A percentile compares a stretch with the other conserved stretches of the same genome.
Conservation (phyloP, 2,797 vertebrate genomes). For the Myotis planiceps region DNA sequence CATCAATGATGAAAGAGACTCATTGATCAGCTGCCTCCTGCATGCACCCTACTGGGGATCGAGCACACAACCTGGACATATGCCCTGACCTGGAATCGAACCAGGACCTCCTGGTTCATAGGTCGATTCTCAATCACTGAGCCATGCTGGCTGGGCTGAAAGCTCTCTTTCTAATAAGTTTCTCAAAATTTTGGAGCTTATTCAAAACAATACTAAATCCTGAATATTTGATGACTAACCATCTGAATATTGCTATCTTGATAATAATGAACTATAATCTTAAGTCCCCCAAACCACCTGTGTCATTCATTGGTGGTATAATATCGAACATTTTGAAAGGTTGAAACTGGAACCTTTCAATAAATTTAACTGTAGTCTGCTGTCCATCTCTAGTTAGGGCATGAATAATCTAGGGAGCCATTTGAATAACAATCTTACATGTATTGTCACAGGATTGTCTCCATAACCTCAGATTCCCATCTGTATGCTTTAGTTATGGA, state of each 20-base stretch:
- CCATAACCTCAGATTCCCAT: constrained; percentile 87
- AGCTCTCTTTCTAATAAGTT: constrained; percentile 90
- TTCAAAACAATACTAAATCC: constrained; percentile 79
- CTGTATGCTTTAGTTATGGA: constrained; percentile 86
- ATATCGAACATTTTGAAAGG: constrained; percentile 93
- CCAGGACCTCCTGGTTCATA: no score
- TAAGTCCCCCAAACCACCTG: constrained; percentile 90
- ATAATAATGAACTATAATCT: constrained; percentile 88
- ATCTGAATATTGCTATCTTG: not conserved
- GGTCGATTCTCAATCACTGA: no score
- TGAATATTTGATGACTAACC: not conserved
- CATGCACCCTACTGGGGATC: no score
- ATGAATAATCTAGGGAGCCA: constrained; percentile 92
- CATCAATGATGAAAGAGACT: no score
- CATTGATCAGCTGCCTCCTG: no score
- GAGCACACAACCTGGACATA: no score
- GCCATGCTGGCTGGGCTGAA: no score
- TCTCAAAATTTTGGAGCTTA: constrained; percentile 92
- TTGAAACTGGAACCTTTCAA: constrained; percentile 94
- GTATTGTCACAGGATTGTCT: constrained; percentile 91
- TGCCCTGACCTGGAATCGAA: no score
- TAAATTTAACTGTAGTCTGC: constrained; percentile 93
- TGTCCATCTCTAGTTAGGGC: constrained; percentile 93
- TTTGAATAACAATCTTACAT: constrained; percentile 91
- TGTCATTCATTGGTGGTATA: constrained; percentile 86